Evolutionary conservation across 2,888 invertebrate genomes (phyloP).

Genomic region (Stenchaetothrips biformis): DNA sequence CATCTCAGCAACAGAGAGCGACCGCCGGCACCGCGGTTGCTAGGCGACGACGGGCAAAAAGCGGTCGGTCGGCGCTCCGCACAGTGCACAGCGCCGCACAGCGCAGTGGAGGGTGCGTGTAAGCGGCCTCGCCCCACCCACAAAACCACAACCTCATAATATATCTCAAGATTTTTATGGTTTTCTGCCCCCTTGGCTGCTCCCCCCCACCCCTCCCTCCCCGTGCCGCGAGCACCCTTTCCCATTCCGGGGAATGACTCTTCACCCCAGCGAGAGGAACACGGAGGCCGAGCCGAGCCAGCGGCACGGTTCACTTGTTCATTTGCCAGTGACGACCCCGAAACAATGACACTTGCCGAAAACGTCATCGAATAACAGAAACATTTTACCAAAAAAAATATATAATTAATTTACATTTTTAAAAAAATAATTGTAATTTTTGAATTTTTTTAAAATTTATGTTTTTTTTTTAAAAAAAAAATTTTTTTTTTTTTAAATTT

Average conservation of each 20-base stretch:
- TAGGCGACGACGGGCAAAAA: neutral
- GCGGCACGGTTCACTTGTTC: neutral
- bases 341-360: too few species aligned
- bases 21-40: neutral
- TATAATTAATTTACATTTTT: too few species aligned
- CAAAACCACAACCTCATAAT: neutral
- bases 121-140: neutral
- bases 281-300: neutral
- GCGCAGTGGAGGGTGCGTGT: too few species aligned
- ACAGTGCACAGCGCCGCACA: too few species aligned
- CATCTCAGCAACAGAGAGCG: neutral
- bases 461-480: too few species aligned
- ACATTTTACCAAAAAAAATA: too few species aligned
- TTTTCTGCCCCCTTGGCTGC: neutral
- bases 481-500: too few species aligned
- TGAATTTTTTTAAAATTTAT: too few species aligned
- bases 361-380: too few species aligned
- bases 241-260: neutral
- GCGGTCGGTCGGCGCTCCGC: neutral
- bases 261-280: neutral
- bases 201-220: neutral
- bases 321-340: too few species aligned
- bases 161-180: constrained; percentile 9
- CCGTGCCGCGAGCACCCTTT: neutral
- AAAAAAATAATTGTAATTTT: too few species aligned